A percentile compares a stretch with the other conserved stretches of the same genome.
Evolutionary conservation across 2,888 invertebrate genomes (phyloP).

Genomic region (Ophion obscuratus): DNA sequence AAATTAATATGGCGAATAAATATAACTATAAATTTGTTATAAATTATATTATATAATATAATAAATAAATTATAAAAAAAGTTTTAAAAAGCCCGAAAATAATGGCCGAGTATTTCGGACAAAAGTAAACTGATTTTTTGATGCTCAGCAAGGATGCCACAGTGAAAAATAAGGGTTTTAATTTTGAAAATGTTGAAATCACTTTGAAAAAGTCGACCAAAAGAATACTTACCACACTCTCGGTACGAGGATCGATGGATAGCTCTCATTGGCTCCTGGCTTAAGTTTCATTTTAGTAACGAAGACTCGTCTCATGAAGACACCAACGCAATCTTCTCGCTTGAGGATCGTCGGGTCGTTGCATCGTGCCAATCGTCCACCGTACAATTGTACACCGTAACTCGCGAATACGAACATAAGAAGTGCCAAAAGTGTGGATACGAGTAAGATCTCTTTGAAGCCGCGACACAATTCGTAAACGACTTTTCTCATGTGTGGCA

Average conservation of each 20-base stretch:
- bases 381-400: conserved; percentile 99
- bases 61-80: no score
- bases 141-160: no score
- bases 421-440: conserved; percentile 97
- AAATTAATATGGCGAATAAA: no score
- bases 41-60: no score
- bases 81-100: no score
- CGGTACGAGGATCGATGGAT: conserved; percentile 97
- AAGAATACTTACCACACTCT: conserved; percentile 92
- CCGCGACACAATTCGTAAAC: conserved; percentile 99
- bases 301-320: conserved; percentile 97
- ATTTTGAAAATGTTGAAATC: no score
- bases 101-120: no score
- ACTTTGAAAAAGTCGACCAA: background rate
- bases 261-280: conserved; percentile 92
- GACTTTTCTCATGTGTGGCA: conserved; percentile 99
- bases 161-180: no score
- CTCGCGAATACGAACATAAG: conserved; percentile 99
- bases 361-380: conserved; percentile 97
- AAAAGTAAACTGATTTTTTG: no score
- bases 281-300: conserved; percentile 99
- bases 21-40: no score
- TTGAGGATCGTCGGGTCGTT: conserved; percentile 95
- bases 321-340: conserved; percentile 96
- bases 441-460: conserved; percentile 98